Evolutionary conservation across 2,113 vertebrate species (phyloP).

Genomic region (Zosterops pallidus): DNA sequence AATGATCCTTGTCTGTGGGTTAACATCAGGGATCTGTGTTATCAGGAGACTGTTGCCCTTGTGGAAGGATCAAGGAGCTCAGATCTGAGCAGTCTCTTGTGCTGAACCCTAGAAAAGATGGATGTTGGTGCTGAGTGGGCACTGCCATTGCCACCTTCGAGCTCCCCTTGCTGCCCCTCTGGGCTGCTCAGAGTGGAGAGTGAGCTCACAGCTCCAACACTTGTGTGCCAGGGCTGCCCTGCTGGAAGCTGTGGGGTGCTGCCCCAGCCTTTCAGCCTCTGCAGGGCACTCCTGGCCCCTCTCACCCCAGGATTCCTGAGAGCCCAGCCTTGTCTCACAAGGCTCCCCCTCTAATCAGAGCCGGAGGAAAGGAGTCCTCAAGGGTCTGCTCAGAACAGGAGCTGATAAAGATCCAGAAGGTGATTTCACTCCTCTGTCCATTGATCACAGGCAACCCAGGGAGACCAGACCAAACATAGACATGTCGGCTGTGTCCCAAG

Average conservation of each 20-base stretch:
- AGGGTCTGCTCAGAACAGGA: slow-evolving; percentile 16
- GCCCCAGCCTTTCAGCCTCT: not conserved
- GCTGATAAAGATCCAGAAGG: slow-evolving; percentile 61
- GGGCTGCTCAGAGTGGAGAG: not conserved
- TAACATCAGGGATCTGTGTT: not conserved
- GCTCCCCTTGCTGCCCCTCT: not conserved
- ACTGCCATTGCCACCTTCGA: accelerated
- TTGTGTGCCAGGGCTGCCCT: not conserved
- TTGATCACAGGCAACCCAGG: slow-evolving; percentile 61
- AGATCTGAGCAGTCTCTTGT: not conserved
- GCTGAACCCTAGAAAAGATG: not conserved
- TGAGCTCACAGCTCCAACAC: not conserved
- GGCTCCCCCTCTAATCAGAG: not conserved
- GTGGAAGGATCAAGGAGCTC: not conserved
- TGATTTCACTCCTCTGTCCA: slow-evolving; percentile 57
- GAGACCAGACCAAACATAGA: slow-evolving; percentile 65
- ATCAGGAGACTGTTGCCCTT: not conserved
- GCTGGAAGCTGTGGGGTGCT: accelerated
- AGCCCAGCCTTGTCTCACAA: not conserved
- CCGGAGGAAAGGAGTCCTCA: not conserved
- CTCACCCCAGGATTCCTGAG: not conserved
- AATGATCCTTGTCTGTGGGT: not conserved
- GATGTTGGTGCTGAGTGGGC: accelerated
- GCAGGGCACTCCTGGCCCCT: not conserved
- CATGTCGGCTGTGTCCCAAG: slow-evolving; percentile 35